Evolutionary conservation across 2,797 vertebrate species (phyloP).

Genomic region (Squalus acanthias): DNA sequence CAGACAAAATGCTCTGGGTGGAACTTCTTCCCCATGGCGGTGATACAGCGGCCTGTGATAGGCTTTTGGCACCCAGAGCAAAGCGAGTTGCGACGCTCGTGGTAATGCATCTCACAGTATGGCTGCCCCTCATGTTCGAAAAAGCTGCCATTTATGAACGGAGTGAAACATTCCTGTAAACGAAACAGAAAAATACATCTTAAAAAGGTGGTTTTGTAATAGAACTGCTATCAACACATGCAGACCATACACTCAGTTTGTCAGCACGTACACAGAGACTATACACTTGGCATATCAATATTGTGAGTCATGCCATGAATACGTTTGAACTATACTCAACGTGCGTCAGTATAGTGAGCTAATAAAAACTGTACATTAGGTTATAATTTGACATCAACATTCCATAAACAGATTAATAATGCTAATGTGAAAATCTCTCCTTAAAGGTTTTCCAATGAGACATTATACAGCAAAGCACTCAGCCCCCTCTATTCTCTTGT

Average conservation of each 20-base stretch:
- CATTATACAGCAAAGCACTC: neutral
- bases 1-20: constrained; percentile 98
- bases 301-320: neutral
- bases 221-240: neutral
- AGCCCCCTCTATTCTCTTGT: neutral
- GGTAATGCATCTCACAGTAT: constrained; percentile 97
- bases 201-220: neutral
- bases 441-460: neutral
- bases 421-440: neutral
- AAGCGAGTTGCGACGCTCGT: constrained; percentile 87
- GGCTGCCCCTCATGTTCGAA: constrained; percentile 96
- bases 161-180: constrained; percentile 90
- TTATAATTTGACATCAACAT: neutral
- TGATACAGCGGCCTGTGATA: constrained; percentile 96
- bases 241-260: neutral
- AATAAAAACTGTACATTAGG: neutral
- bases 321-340: neutral
- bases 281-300: neutral
- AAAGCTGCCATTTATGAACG: constrained; percentile 92
- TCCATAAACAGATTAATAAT: neutral
- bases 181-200: neutral
- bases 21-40: constrained; percentile 95
- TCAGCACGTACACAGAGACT: neutral
- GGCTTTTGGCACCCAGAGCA: constrained; percentile 98
- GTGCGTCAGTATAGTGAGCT: neutral